These are phyloP conservation scores for Aulostomus chinensis DNA, from an alignment of 2,797 vertebrate genomes.

Conservation along the genomic window DNA sequence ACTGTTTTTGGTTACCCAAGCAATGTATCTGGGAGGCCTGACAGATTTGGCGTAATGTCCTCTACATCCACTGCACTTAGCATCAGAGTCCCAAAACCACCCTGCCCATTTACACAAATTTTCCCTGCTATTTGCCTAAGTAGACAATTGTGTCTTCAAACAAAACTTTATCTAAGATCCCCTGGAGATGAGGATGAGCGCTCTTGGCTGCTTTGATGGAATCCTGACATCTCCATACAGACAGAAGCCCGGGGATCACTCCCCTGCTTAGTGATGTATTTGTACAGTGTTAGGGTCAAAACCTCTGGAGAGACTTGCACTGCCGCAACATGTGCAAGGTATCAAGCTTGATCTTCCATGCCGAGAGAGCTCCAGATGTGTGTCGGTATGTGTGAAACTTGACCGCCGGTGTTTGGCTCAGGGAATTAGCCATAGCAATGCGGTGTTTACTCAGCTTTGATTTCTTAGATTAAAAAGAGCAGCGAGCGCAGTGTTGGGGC, in stretches of 20 bases:
- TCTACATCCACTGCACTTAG: too few species aligned
- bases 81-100: too few species aligned
- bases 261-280: slow-evolving; percentile 54
- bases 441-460: slow-evolving; percentile 80
- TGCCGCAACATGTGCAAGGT: slow-evolving; percentile 62
- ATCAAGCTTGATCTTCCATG: slow-evolving; percentile 59
- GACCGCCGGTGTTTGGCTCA: slow-evolving; percentile 61
- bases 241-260: slow-evolving; percentile 63
- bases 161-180: too few species aligned
- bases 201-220: slow-evolving; percentile 25
- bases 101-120: too few species aligned
- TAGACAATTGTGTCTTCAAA: too few species aligned
- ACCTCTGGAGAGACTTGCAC: slow-evolving; percentile 32
- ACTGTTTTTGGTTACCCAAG: too few species aligned
- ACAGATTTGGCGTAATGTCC: too few species aligned
- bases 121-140: too few species aligned
- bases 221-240: slow-evolving; percentile 55
- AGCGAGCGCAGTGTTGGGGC: slow-evolving; percentile 39
- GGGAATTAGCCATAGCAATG: slow-evolving; percentile 68
- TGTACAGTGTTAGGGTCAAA: slow-evolving; percentile 56
- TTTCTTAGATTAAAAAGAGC: slow-evolving; percentile 75
- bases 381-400: slow-evolving; percentile 73
- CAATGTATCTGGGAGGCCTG: too few species aligned
- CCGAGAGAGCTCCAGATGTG: slow-evolving; percentile 67
- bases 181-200: too few species aligned